A percentile compares a stretch with the other conserved stretches of the same genome.
phyloP scores from a whole-genome alignment of 2,113 vertebrate species.

The Gymnogyps californianus region DNA sequence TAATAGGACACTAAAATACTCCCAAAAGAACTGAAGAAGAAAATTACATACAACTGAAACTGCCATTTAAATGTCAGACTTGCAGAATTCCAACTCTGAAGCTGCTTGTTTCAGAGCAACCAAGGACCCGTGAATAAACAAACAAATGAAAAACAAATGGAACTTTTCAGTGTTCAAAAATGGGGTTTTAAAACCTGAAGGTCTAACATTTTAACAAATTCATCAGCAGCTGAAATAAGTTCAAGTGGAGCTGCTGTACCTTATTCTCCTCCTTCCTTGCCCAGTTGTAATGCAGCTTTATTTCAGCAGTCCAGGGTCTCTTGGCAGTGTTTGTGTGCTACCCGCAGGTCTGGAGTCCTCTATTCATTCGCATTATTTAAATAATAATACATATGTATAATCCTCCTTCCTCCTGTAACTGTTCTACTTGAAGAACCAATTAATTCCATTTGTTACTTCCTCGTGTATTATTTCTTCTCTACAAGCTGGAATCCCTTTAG shows the following conservation, averaged over 20 bases:
- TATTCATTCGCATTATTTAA: conserved; percentile 23
- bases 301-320: conserved; percentile 3
- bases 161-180: neutral
- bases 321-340: neutral
- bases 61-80: conserved; percentile 47
- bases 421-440: conserved; percentile 48
- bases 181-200: neutral
- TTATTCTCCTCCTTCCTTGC: neutral
- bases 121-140: neutral
- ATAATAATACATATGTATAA: conserved; percentile 58
- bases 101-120: conserved; percentile 9
- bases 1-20: conserved; percentile 8
- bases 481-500: conserved; percentile 53
- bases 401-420: conserved; percentile 41
- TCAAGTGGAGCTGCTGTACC: conserved; percentile 1
- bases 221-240: neutral
- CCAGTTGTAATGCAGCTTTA: neutral
- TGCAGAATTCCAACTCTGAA: conserved; percentile 11
- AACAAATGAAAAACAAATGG: neutral
- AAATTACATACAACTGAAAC: conserved; percentile 9
- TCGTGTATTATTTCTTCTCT: conserved; percentile 46
- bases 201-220: neutral
- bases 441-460: conserved; percentile 64
- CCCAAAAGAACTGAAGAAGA: conserved; percentile 1
- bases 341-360: neutral